Evolutionary conservation across 2,113 vertebrate species (phyloP).

Genomic region (Halcyon malimbica): DNA sequence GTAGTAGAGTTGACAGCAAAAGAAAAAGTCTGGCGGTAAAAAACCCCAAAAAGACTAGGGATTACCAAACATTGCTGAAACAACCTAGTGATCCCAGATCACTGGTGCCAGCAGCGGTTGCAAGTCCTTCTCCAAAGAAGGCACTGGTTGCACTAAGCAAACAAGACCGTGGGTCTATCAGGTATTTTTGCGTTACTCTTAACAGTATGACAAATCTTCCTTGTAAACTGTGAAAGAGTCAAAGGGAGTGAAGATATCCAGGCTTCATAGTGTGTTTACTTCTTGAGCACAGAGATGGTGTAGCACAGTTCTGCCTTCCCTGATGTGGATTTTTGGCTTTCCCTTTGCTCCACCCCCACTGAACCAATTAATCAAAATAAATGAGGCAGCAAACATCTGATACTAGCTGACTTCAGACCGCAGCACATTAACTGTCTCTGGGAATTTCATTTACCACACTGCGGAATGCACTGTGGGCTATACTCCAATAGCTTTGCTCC

Average conservation of each 20-base stretch:
- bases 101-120: background rate
- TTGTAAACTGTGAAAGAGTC: background rate
- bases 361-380: constrained; percentile 63
- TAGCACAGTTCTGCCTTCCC: background rate
- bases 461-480: background rate
- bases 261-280: background rate
- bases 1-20: background rate
- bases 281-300: background rate
- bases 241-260: background rate
- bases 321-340: background rate
- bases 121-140: background rate
- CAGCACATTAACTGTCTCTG: background rate
- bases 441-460: background rate
- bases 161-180: background rate
- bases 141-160: background rate
- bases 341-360: background rate
- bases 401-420: background rate
- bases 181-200: background rate
- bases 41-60: background rate
- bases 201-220: background rate
- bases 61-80: background rate
- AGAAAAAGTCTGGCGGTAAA: background rate
- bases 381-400: constrained; percentile 45
- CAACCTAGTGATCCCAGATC: background rate
- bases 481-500: background rate